phyloP scores from a whole-genome alignment of 1,140 invertebrate species.

The Drosophila mauritiana region DNA sequence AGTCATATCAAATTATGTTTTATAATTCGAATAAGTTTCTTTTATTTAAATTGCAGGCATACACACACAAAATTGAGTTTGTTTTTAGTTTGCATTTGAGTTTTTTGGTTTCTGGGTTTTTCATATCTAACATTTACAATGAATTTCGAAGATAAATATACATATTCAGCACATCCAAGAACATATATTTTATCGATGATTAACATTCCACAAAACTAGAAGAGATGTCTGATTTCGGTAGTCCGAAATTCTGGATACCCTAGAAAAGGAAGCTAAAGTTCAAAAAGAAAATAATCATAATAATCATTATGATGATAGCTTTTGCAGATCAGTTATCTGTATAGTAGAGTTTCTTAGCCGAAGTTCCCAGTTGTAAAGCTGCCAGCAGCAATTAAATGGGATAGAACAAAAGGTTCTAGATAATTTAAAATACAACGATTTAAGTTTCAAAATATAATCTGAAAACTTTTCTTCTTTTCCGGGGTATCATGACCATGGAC shows the following conservation, averaged over 20 bases:
- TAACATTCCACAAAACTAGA: constrained; percentile 45
- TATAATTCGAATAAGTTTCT: constrained; percentile 50
- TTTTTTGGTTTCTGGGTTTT: constrained; percentile 9
- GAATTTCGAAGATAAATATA: constrained; percentile 38
- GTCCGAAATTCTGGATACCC: constrained; percentile 23
- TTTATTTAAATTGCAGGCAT: constrained; percentile 64
- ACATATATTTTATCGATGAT: constrained; percentile 32
- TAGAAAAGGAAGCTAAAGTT: constrained; percentile 2
- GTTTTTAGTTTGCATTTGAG: constrained; percentile 18
- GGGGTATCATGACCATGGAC: constrained; percentile 19
- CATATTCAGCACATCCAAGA: constrained; percentile 44
- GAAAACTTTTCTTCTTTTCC: constrained; percentile 5
- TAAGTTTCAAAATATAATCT: no score
- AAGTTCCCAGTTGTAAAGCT: background rate
- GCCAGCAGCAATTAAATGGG: constrained; percentile 10
- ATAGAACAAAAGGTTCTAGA: background rate
- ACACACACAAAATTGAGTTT: constrained; percentile 67
- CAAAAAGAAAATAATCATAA: background rate
- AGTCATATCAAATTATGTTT: constrained; percentile 5
- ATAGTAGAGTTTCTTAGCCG: background rate
- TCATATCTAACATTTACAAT: constrained; percentile 59
- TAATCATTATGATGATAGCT: no score
- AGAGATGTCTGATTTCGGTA: constrained; percentile 26
- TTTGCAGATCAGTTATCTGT: background rate
- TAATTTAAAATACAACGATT: no score